Conservation (phyloP, 1,140 invertebrate genomes). For the Drosophila eugracilis region DNA sequence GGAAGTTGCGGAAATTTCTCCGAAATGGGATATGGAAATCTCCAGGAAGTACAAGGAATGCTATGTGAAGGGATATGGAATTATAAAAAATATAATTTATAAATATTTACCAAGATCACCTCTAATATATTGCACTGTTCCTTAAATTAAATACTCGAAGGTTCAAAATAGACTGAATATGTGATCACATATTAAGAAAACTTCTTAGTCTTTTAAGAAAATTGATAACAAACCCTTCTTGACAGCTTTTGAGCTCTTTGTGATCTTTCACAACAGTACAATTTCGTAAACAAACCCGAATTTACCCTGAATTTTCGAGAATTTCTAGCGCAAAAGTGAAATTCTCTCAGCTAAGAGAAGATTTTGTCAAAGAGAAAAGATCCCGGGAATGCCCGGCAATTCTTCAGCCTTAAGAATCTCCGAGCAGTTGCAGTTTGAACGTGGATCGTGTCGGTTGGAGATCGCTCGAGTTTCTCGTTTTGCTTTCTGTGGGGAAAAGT, state of each 20-base stretch:
- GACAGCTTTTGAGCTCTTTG: too few species aligned
- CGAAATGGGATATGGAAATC: slow-evolving; percentile 8
- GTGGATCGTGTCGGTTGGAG: slow-evolving; percentile 66
- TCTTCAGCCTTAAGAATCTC: slow-evolving; percentile 19
- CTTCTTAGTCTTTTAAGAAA: too few species aligned
- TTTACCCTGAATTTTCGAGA: neutral
- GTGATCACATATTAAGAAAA: too few species aligned
- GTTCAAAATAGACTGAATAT: too few species aligned
- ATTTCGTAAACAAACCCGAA: neutral
- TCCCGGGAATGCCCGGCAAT: slow-evolving; percentile 5
- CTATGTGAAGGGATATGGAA: neutral
- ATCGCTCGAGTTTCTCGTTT: slow-evolving; percentile 5
- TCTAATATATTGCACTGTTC: too few species aligned
- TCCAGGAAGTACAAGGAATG: neutral
- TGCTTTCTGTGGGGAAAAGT: slow-evolving; percentile 26
- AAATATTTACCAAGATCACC: too few species aligned
- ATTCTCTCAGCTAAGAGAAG: slow-evolving; percentile 27
- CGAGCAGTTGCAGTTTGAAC: slow-evolving; percentile 68
- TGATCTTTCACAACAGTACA: too few species aligned
- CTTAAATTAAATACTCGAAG: too few species aligned
- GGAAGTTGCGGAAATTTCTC: slow-evolving; percentile 24
- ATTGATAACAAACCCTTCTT: too few species aligned
- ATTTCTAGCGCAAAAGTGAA: slow-evolving; percentile 5
- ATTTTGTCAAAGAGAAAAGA: slow-evolving; percentile 14
- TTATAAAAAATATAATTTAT: neutral